Percentiles rank a stretch among this genome's conserved stretches.
Conservation (phyloP, 2,888 invertebrate species). For the Pinctada fucata region DNA sequence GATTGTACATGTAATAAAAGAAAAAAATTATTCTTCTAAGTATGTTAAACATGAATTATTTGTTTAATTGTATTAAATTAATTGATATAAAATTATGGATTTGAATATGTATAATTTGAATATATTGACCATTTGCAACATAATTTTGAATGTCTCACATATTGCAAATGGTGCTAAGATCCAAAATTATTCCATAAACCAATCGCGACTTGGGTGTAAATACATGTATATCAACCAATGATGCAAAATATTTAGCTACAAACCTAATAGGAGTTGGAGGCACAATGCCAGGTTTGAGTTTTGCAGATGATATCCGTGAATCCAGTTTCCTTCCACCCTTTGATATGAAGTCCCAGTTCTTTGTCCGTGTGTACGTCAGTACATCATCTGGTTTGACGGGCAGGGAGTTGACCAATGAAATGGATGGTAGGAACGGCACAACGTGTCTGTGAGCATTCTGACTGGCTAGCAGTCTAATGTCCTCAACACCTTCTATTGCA, state of each 20-base stretch:
- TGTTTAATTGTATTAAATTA: too few species aligned
- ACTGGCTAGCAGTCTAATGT: slow-evolving; percentile 14
- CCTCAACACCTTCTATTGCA: slow-evolving; percentile 22
- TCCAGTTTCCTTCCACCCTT: slow-evolving; percentile 66
- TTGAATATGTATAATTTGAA: too few species aligned
- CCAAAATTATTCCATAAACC: too few species aligned
- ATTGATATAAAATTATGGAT: too few species aligned
- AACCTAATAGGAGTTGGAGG: slow-evolving; percentile 27
- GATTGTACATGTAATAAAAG: too few species aligned
- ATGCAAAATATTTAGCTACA: background rate
- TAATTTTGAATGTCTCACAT: too few species aligned
- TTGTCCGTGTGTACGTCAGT: slow-evolving; percentile 62
- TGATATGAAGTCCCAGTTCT: slow-evolving; percentile 66
- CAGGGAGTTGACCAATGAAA: slow-evolving; percentile 75
- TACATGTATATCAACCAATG: too few species aligned
- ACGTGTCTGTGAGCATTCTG: slow-evolving; percentile 42
- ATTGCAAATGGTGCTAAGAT: too few species aligned
- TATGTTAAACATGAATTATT: too few species aligned
- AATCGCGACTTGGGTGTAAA: too few species aligned
- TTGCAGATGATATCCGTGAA: slow-evolving; percentile 69
- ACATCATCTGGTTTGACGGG: slow-evolving; percentile 73
- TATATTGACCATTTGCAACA: too few species aligned
- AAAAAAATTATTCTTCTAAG: too few species aligned
- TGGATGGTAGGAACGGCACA: slow-evolving; percentile 69
- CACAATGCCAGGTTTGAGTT: slow-evolving; percentile 43